Percentiles rank a stretch among this genome's conserved stretches.
Evolutionary conservation across 2,113 vertebrate genomes (phyloP).

Genomic region (Cranoglanis bouderius): DNA sequence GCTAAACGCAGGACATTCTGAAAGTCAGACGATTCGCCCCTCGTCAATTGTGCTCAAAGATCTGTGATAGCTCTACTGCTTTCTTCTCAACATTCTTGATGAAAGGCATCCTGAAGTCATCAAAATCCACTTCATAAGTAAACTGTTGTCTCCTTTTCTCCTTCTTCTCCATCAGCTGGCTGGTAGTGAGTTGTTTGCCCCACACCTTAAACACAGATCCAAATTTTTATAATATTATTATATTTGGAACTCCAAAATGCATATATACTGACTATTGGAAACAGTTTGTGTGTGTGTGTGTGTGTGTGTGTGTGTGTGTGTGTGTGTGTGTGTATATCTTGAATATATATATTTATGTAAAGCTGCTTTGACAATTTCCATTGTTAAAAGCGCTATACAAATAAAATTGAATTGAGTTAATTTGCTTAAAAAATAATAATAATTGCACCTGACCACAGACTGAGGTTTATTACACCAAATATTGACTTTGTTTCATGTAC

Average conservation of each 20-base stretch:
- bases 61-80: conserved; percentile 48
- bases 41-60: neutral
- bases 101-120: conserved; percentile 80
- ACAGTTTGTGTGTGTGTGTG: neutral
- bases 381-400: too few relatives aligned
- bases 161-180: conserved; percentile 75
- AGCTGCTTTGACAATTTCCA: too few relatives aligned
- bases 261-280: neutral
- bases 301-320: too few relatives aligned
- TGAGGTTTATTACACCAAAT: too few relatives aligned
- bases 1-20: neutral
- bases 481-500: too few relatives aligned
- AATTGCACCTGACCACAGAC: too few relatives aligned
- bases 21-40: neutral
- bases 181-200: conserved; percentile 76
- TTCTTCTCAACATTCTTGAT: conserved; percentile 71
- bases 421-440: too few relatives aligned
- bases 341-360: too few relatives aligned
- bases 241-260: neutral
- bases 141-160: conserved; percentile 68
- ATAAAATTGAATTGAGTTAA: too few relatives aligned
- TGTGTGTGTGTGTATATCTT: too few relatives aligned
- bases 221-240: neutral
- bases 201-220: conserved; percentile 73
- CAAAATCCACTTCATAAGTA: conserved; percentile 74